phyloP scores from a whole-genome alignment of 2,113 vertebrate species.

The Dasyornis broadbenti region DNA sequence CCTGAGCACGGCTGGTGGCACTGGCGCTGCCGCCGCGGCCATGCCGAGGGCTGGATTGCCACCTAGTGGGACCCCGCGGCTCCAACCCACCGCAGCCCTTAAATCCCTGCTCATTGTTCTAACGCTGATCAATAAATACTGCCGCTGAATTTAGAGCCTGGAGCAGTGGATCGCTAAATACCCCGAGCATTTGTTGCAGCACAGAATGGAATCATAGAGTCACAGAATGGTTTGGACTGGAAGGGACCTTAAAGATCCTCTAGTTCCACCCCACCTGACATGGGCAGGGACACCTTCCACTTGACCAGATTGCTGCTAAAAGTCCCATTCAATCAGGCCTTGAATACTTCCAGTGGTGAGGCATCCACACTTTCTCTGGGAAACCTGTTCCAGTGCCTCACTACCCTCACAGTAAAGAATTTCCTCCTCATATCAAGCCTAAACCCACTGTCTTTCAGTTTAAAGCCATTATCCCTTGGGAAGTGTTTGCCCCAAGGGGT shows the following conservation, averaged over 20 bases:
- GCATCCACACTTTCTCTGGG: background rate
- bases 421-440: background rate
- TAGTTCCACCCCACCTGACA: background rate
- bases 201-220: background rate
- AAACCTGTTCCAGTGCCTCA: background rate
- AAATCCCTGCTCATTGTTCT: background rate
- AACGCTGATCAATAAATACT: rapidly evolving
- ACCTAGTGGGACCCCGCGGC: conserved; percentile 29
- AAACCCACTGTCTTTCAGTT: background rate
- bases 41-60: conserved; percentile 17
- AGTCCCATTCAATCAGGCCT: rapidly evolving
- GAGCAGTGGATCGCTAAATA: background rate
- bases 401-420: background rate
- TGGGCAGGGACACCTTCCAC: background rate
- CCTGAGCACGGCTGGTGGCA: rapidly evolving
- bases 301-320: background rate
- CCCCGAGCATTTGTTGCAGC: rapidly evolving
- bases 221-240: background rate
- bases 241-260: background rate
- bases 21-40: background rate
- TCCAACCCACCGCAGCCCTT: background rate
- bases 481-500: background rate
- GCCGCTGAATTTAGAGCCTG: background rate
- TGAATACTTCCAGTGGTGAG: background rate
- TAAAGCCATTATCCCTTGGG: background rate